Base-by-base conservation (phyloP, 2,113 vertebrate species). In the Poeciliopsis prolifica region DNA sequence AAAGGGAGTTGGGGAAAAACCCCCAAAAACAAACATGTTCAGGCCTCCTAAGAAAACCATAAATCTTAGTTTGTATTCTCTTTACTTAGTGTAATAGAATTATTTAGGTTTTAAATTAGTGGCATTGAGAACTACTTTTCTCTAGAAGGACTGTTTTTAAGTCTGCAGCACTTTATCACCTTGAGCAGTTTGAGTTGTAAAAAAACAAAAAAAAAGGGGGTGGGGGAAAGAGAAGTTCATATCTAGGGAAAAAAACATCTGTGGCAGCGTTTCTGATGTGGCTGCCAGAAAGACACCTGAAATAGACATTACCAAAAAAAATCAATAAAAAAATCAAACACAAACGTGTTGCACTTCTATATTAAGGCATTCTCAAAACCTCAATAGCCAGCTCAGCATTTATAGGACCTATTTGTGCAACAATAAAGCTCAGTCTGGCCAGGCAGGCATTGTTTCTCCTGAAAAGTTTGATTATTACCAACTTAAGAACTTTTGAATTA, bases 231-330 rank as follows among this genome's bases (percentile, higher is more conserved):
- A 31, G 29, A 15, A 72, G 77, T 72, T 48, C 24, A 30, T 78
- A 80, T 78, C 24, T 66, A 37, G 35, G 63, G 17, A 26, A 35
- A 29, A 84, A 84, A 70, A 29, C 88, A 86, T 88, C 76, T 89
- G 90, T 65, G 54, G 87, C 78, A 64, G 70, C 12, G 63, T 69
- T 79, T 91, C 69, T 90, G 84, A 88, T 82, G 90, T 87, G 79
- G 84, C 79, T 84, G 89, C 87, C 92, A 90, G 84, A 87, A 13
- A 72, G 74, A 85, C 91, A 92, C 90, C 89, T 92, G 90, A 92
- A 91, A 90, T 90, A 92, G 91, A 91, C 89, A 92, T 92, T 89
- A 89, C 79, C 76, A 2, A 78, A 58, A 51, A 51, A 54, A 51
- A 19, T 88, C 19, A 48, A 48, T 12, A 19, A 3, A 58, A 48